Percentiles rank a stretch among this genome's conserved stretches.
Conservation (phyloP, 2,797 vertebrate genomes). For the Melanotaenia parkinsoni region DNA sequence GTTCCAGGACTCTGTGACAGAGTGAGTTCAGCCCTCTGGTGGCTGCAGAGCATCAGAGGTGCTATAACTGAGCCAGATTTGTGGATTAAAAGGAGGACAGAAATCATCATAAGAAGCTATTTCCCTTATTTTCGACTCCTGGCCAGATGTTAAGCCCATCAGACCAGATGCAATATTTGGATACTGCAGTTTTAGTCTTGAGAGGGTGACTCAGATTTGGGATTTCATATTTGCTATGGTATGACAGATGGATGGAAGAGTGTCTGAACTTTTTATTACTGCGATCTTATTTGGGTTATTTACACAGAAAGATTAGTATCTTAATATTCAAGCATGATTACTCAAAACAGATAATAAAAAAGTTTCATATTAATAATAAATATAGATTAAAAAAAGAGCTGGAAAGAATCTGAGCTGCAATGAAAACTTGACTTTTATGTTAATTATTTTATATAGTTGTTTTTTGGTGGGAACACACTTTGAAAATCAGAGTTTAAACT, state of each 20-base stretch:
- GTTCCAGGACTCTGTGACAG: constrained; percentile 92
- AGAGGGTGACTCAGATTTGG: too few species aligned
- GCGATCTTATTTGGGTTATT: not conserved
- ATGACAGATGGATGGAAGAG: too few species aligned
- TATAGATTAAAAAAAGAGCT: not conserved
- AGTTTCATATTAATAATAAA: not conserved
- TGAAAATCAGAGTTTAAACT: not conserved
- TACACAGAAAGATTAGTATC: not conserved
- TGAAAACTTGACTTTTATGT: not conserved
- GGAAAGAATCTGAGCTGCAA: not conserved
- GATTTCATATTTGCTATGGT: too few species aligned
- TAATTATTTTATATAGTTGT: not conserved
- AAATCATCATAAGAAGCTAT: too few species aligned
- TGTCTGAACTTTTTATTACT: too few species aligned
- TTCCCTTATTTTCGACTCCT: not conserved
- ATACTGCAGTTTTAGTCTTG: too few species aligned
- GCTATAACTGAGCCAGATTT: not conserved
- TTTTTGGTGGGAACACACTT: not conserved
- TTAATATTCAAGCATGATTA: not conserved
- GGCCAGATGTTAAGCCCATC: too few species aligned
- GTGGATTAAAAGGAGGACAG: not conserved
- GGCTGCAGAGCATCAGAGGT: not conserved
- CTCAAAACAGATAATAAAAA: not conserved
- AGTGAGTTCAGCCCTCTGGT: constrained; percentile 84
- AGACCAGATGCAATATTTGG: not conserved